Evolutionary conservation across 2,888 invertebrate genomes (phyloP).

Genomic region (Cephonodes hylas): DNA sequence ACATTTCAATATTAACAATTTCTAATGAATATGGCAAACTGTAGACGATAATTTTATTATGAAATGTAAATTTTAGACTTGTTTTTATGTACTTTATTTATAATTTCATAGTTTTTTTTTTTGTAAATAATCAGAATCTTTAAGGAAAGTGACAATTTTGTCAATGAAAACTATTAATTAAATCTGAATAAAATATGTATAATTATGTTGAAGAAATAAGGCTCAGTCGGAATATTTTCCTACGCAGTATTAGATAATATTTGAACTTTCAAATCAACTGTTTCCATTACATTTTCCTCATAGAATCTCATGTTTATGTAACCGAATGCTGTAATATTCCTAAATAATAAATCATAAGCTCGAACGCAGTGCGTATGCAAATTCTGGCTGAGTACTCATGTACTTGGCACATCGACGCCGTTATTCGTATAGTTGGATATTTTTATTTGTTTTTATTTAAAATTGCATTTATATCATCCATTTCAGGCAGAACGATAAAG

Average conservation of each 20-base stretch:
- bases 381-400: not conserved
- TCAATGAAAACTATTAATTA: too few relatives aligned
- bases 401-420: not conserved
- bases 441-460: not conserved
- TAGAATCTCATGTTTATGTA: constrained; percentile 7
- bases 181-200: too few relatives aligned
- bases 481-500: not conserved
- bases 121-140: too few relatives aligned
- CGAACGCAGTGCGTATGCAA: not conserved
- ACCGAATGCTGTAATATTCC: constrained; percentile 4
- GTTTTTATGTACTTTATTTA: too few relatives aligned
- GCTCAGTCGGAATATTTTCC: not conserved
- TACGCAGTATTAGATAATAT: not conserved
- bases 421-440: not conserved
- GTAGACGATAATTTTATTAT: too few relatives aligned
- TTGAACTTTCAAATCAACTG: not conserved
- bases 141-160: too few relatives aligned
- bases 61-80: too few relatives aligned
- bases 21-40: too few relatives aligned
- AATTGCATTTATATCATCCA: not conserved
- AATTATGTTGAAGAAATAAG: not conserved
- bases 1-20: too few relatives aligned
- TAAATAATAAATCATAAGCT: constrained; percentile 3
- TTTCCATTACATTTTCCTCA: constrained; percentile 8
- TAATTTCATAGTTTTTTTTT: too few relatives aligned